These are phyloP conservation scores for Harmothoe impar DNA, from an alignment of 2,888 invertebrate species.

Conservation along the genomic window DNA sequence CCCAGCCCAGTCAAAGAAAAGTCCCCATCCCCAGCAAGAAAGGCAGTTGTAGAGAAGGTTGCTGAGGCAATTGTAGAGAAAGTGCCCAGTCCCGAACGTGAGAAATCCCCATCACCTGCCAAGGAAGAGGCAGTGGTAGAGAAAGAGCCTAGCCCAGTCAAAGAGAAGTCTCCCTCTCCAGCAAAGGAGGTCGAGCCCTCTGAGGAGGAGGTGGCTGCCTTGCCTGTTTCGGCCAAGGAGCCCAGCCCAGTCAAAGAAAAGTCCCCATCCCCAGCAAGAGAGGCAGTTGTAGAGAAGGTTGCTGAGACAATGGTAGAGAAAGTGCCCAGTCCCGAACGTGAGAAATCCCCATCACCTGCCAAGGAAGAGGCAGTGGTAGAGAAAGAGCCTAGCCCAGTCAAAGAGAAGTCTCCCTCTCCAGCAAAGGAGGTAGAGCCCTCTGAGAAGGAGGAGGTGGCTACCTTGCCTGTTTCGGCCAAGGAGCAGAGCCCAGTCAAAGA, in stretches of 20 bases:
- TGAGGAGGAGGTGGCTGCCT: slow-evolving; percentile 3
- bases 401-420: slow-evolving; percentile 27
- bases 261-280: slow-evolving; percentile 1
- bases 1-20: slow-evolving; percentile 32
- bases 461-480: slow-evolving; percentile 13
- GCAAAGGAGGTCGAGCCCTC: slow-evolving; percentile 9
- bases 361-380: slow-evolving; percentile 32
- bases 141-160: slow-evolving; percentile 19
- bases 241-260: slow-evolving; percentile 32
- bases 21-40: neutral
- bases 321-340: slow-evolving; percentile 14
- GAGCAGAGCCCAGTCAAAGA: slow-evolving; percentile 21
- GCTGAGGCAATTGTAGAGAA: neutral
- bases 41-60: slow-evolving; percentile 16
- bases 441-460: neutral
- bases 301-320: slow-evolving; percentile 10
- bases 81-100: slow-evolving; percentile 25
- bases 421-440: slow-evolving; percentile 12
- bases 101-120: slow-evolving; percentile 15
- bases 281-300: slow-evolving; percentile 18
- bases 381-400: slow-evolving; percentile 19
- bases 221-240: slow-evolving; percentile 25
- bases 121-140: slow-evolving; percentile 24
- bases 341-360: slow-evolving; percentile 5
- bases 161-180: slow-evolving; percentile 27